Evolutionary conservation across 2,113 vertebrate species (phyloP).

Genomic region (Oophaga pumilio): DNA sequence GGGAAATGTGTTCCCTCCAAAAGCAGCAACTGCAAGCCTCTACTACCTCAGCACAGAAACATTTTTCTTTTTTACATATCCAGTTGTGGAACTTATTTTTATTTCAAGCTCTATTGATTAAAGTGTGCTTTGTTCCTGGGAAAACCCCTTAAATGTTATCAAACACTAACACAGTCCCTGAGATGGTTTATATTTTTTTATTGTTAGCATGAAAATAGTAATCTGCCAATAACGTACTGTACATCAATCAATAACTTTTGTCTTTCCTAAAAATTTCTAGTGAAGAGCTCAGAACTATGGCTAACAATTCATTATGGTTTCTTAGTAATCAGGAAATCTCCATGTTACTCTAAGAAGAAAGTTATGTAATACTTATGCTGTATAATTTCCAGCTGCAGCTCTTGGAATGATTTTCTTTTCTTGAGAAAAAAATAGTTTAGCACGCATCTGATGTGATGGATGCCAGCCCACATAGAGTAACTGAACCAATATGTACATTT

Average conservation of each 20-base stretch:
- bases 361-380: conserved; percentile 48
- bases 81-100: too few relatives aligned
- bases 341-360: conserved; percentile 8
- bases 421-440: conserved; percentile 39
- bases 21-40: too few relatives aligned
- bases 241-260: background rate
- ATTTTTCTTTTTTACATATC: too few relatives aligned
- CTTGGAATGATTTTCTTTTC: conserved; percentile 28
- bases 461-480: conserved; percentile 46
- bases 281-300: too few relatives aligned
- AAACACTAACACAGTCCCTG: background rate
- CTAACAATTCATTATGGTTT: background rate
- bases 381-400: conserved; percentile 48
- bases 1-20: too few relatives aligned
- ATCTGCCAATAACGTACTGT: background rate
- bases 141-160: background rate
- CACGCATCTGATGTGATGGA: conserved; percentile 41
- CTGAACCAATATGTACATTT: conserved; percentile 42
- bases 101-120: too few relatives aligned
- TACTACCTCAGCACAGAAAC: too few relatives aligned
- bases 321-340: conserved; percentile 8
- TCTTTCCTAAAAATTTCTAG: background rate
- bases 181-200: background rate
- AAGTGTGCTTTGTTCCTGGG: too few relatives aligned
- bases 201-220: background rate